Evolutionary conservation across 2,888 invertebrate species (phyloP), one percentile per base, ranked within the genome.

Genomic region (Agrochola lychnidis): DNA sequence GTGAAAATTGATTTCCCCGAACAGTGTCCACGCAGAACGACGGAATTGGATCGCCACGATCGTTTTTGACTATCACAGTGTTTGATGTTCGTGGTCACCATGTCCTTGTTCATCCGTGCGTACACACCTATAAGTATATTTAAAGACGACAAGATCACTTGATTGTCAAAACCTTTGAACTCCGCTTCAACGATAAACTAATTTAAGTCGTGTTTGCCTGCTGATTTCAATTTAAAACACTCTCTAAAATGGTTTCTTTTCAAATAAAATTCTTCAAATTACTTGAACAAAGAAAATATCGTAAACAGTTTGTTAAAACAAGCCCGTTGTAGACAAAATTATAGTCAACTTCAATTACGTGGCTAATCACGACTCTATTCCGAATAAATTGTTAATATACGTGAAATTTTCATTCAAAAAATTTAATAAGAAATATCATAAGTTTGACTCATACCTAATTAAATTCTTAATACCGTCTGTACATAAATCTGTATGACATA

Each of bases 401-500:
- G 64, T 75, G 61, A 79, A 79, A 78, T 71, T 64, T 79, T 82
- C 69, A 79, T 61, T 80, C 73, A 84, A 87, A 88, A 87, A 88
- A 80, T 85, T 70, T 80, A 84, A 84, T 87, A 86, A 82, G 81
- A 82, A 86, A 87, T 76, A 81, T 84, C 68, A 84, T 84, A 85
- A 88, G 79, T 89, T 84, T 59, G 73, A 75, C 73, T 89, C 85
- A 87, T 91, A 45, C 45, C 45, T 45, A 90, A 91, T 91, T 90
- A 91, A 89, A 91, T 90, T 89, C 89, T 88, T 91, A 91, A 91
- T 89, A 88, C 87, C 85, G 86, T 87, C 89, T 89, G 84, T 88
- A 88, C 87, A 90, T 91, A 92, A 92, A 92, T 91, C 90, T 84
- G 87, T 88, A 90, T 90, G 91, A 92, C 90, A 88, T 91, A 91